These are phyloP conservation scores for Athetis lepigone DNA, from an alignment of 2,888 invertebrate genomes.

Conservation along the genomic window DNA sequence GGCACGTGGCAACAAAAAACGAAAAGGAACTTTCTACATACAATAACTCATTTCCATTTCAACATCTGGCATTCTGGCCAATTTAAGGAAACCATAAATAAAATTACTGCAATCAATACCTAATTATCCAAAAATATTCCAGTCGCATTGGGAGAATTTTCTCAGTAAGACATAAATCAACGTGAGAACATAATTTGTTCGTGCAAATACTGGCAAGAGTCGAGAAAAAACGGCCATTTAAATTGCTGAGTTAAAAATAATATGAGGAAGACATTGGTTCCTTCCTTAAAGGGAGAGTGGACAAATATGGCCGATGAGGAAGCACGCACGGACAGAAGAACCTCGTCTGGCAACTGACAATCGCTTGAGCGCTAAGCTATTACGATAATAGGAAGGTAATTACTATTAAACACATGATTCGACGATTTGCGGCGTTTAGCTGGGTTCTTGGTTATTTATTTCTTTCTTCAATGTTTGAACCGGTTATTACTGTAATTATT, in stretches of 20 bases:
- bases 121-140: slow-evolving; percentile 57
- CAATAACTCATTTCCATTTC: slow-evolving; percentile 56
- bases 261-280: slow-evolving; percentile 70
- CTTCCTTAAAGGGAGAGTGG: slow-evolving; percentile 72
- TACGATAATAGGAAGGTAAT: slow-evolving; percentile 57
- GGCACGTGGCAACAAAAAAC: slow-evolving; percentile 48
- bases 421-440: slow-evolving; percentile 37
- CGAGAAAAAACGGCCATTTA: slow-evolving; percentile 57
- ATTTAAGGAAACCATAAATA: slow-evolving; percentile 59
- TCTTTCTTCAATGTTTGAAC: slow-evolving; percentile 12
- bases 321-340: slow-evolving; percentile 64
- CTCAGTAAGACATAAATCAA: slow-evolving; percentile 66
- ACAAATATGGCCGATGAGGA: slow-evolving; percentile 70
- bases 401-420: slow-evolving; percentile 47
- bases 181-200: slow-evolving; percentile 60
- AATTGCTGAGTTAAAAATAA: slow-evolving; percentile 65
- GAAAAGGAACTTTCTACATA: slow-evolving; percentile 64
- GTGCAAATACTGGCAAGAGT: slow-evolving; percentile 52
- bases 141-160: slow-evolving; percentile 60
- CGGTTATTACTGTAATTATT: slow-evolving; percentile 38
- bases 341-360: slow-evolving; percentile 43
- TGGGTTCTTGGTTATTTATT: slow-evolving; percentile 28
- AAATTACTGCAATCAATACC: slow-evolving; percentile 58
- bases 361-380: slow-evolving; percentile 44
- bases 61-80: slow-evolving; percentile 43